phyloP scores from a whole-genome alignment of 2,888 invertebrate genomes.

The Hyalella azteca region DNA sequence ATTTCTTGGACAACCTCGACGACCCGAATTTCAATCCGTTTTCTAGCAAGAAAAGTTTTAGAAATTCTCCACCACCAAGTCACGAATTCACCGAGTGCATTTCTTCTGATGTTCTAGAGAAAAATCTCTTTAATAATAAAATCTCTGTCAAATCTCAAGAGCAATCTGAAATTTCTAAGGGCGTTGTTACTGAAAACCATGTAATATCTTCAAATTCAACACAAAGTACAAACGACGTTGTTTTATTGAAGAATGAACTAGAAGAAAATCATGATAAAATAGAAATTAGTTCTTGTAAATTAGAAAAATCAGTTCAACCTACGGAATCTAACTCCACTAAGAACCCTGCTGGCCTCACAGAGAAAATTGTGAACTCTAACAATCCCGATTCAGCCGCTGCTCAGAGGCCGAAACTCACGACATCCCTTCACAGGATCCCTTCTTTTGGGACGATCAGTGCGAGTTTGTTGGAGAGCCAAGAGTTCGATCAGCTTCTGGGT shows the following conservation, averaged over 20 bases:
- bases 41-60: constrained; percentile 38
- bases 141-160: background rate
- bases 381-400: background rate
- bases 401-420: background rate
- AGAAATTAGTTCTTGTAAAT: background rate
- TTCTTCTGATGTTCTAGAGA: background rate
- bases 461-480: constrained; percentile 52
- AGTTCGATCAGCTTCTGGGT: constrained; percentile 54
- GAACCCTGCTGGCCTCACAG: background rate
- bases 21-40: constrained; percentile 58
- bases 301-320: background rate
- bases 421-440: background rate
- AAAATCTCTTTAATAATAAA: background rate
- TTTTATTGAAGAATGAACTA: background rate
- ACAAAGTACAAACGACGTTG: background rate
- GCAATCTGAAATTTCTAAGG: no score
- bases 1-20: constrained; percentile 47
- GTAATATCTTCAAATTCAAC: background rate
- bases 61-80: constrained; percentile 35
- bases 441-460: constrained; percentile 39
- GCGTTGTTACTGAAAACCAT: background rate
- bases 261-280: no score
- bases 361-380: no score
- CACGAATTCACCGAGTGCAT: background rate
- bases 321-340: no score